phyloP scores from a whole-genome alignment of 2,113 vertebrate genomes.

The Camelus bactrianus region DNA sequence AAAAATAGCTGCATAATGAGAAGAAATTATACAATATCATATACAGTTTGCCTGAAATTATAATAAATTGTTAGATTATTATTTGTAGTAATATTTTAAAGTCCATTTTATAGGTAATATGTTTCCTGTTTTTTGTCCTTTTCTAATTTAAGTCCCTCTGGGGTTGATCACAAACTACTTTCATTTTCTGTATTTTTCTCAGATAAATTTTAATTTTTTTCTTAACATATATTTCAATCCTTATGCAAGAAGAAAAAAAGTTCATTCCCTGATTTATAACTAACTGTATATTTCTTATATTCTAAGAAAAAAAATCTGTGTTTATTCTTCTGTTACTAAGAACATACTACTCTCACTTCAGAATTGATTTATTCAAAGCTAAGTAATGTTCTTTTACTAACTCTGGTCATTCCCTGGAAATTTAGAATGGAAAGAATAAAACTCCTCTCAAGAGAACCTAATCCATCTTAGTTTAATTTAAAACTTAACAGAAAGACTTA shows the following conservation, averaged over 20 bases:
- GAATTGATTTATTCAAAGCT: neutral
- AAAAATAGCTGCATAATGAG: neutral
- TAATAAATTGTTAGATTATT: constrained; percentile 7
- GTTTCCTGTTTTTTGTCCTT: neutral
- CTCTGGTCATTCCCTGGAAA: neutral
- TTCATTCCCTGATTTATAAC: neutral
- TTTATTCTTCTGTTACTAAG: constrained; percentile 47
- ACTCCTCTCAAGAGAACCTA: constrained; percentile 1
- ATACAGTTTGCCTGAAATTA: neutral
- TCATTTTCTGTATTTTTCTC: neutral
- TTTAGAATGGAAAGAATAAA: constrained; percentile 37
- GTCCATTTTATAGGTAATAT: neutral
- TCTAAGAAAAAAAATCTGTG: neutral
- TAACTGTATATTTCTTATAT: constrained; percentile 1
- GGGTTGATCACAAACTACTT: neutral
- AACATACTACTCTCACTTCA: neutral
- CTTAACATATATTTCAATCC: neutral
- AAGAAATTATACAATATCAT: neutral
- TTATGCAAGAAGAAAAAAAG: neutral
- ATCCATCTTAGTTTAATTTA: constrained; percentile 10
- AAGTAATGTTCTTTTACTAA: neutral
- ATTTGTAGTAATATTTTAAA: constrained; percentile 1
- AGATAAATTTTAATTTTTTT: constrained; percentile 25
- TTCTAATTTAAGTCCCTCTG: neutral
- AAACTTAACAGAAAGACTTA: constrained; percentile 31